Percentiles rank a stretch among this genome's conserved stretches.
Conservation (phyloP, 2,113 vertebrate genomes). For the Seriola dumerili region DNA sequence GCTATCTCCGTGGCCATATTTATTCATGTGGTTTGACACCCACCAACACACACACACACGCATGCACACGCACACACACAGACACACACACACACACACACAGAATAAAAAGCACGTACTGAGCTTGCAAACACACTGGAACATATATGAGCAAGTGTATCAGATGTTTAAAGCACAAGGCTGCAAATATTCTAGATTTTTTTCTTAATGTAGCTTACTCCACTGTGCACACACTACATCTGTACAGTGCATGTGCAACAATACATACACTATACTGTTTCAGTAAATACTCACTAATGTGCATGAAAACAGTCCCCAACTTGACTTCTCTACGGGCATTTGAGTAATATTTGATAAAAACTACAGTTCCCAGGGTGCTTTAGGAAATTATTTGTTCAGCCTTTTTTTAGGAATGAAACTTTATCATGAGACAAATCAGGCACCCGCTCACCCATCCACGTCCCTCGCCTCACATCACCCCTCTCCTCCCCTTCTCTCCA, state of each 20-base stretch:
- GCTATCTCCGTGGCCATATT: conserved; percentile 70
- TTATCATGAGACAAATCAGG: background rate
- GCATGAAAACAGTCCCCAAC: background rate
- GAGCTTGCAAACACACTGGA: conserved; percentile 33
- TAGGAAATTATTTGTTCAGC: no score
- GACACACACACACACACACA: conserved; percentile 52
- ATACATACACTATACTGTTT: background rate
- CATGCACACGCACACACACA: conserved; percentile 31
- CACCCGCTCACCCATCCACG: background rate
- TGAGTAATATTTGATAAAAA: no score
- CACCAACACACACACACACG: conserved; percentile 49
- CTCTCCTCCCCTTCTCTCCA: background rate
- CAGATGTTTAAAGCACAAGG: conserved; percentile 18
- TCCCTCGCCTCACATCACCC: conserved; percentile 16
- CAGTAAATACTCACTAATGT: background rate
- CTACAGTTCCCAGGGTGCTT: no score
- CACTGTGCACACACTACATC: no score
- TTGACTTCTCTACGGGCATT: no score
- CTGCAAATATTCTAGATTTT: background rate
- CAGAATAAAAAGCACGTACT: conserved; percentile 23
- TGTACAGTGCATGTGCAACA: no score
- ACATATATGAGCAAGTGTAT: conserved; percentile 26
- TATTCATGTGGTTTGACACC: conserved; percentile 72
- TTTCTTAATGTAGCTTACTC: background rate
- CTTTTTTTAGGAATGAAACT: no score